Conservation (phyloP, 1,140 invertebrate species). For the Chrysomallon squamiferum region DNA sequence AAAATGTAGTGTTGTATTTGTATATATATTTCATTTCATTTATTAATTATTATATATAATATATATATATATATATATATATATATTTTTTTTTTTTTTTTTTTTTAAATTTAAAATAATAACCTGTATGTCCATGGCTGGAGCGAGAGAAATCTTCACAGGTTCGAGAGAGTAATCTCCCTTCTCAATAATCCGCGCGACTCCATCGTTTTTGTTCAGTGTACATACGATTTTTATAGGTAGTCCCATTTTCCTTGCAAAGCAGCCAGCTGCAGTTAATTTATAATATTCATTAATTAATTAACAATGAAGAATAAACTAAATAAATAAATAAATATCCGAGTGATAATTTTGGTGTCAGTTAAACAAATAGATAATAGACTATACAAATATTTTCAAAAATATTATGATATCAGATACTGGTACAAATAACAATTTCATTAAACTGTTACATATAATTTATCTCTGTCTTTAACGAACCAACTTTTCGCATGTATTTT, state of each 20-base stretch:
- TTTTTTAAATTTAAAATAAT: neutral
- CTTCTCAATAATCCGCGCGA: conserved; percentile 52
- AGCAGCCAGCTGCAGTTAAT: conserved; percentile 53
- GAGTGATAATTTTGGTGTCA: neutral
- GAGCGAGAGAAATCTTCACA: conserved; percentile 56
- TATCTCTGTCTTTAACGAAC: too few species aligned
- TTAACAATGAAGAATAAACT: neutral
- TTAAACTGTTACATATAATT: too few species aligned
- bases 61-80: too few species aligned
- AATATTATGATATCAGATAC: too few species aligned
- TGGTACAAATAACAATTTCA: too few species aligned
- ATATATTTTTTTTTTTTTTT: too few species aligned
- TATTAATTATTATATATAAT: too few species aligned
- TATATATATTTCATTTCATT: too few species aligned
- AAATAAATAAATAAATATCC: too few species aligned
- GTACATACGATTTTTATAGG: conserved; percentile 61
- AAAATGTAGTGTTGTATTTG: too few species aligned
- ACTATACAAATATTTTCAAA: too few species aligned
- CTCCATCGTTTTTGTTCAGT: conserved; percentile 63
- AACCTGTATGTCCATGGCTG: conserved; percentile 67
- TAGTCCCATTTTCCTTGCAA: conserved; percentile 63
- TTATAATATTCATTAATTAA: neutral
- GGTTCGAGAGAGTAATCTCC: conserved; percentile 46
- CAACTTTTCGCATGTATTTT: too few species aligned
- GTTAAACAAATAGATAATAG: neutral